phyloP scores from a whole-genome alignment of 2,888 invertebrate genomes.

The Stramonita haemastoma region DNA sequence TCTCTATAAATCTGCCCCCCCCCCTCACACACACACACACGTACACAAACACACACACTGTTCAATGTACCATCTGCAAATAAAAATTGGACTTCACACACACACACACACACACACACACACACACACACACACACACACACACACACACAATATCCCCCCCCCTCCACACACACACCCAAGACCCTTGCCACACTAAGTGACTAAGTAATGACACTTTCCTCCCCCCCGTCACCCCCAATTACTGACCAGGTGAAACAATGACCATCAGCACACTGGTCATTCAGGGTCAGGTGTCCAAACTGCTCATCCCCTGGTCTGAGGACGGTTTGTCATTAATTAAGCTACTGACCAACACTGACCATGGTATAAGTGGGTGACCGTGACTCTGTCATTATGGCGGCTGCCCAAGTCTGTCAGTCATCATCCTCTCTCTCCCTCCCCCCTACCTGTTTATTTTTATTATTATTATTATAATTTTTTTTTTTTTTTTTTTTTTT shows the following conservation, averaged over 20 bases:
- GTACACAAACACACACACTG: not conserved
- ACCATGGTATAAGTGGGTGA: too few relatives aligned
- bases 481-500: too few relatives aligned
- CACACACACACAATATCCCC: not conserved
- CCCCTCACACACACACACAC: not conserved
- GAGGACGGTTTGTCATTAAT: too few relatives aligned
- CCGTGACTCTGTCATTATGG: too few relatives aligned
- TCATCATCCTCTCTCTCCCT: too few relatives aligned
- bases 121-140: conserved; percentile 18
- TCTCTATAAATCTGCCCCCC: not conserved
- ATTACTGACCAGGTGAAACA: not conserved
- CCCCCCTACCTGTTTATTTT: too few relatives aligned
- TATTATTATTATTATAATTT: too few relatives aligned
- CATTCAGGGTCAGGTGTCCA: not conserved
- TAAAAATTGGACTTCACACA: not conserved
- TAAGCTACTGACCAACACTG: too few relatives aligned
- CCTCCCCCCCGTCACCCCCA: not conserved
- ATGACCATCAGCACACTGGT: not conserved
- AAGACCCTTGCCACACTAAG: not conserved
- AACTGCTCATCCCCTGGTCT: too few relatives aligned
- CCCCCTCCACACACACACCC: not conserved
- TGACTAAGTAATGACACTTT: not conserved
- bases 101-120: conserved; percentile 23
- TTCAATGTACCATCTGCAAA: too few relatives aligned
- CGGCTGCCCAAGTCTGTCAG: too few relatives aligned